Percentiles rank a stretch among this genome's conserved stretches.
phyloP scores from a whole-genome alignment of 2,888 invertebrate genomes.

The Homarus gammarus region DNA sequence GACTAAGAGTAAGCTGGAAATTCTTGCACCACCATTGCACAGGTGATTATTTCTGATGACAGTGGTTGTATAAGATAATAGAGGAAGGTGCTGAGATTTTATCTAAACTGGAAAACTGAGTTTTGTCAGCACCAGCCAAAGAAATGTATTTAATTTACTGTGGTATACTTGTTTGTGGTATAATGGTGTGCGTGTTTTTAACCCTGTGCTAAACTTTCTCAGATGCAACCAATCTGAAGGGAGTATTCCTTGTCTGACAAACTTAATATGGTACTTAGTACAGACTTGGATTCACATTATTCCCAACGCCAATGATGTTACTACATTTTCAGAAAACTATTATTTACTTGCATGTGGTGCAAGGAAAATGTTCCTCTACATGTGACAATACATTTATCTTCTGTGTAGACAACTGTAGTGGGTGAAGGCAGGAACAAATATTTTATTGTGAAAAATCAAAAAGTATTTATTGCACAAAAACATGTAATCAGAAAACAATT shows the following conservation, averaged over 20 bases:
- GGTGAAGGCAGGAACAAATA: constrained; percentile 20
- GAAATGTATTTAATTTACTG: too few relatives aligned
- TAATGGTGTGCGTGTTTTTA: background rate
- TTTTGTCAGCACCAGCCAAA: too few relatives aligned
- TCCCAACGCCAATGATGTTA: background rate
- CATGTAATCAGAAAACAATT: constrained; percentile 9
- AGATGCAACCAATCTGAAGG: background rate
- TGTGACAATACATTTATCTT: background rate
- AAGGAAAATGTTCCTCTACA: background rate
- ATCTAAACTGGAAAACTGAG: too few relatives aligned
- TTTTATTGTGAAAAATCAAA: constrained; percentile 30
- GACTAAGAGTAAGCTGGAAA: background rate
- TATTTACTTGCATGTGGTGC: background rate
- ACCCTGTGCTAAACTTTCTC: background rate
- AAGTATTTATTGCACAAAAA: constrained; percentile 42
- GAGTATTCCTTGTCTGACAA: background rate
- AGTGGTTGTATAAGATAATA: background rate
- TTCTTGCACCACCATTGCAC: background rate
- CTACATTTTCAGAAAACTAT: background rate
- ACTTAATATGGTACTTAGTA: background rate
- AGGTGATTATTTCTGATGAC: background rate
- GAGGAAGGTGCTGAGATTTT: background rate
- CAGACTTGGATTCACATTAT: background rate
- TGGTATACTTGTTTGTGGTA: background rate
- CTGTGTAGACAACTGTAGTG: background rate